These are phyloP conservation scores for Notolepis coatsorum DNA, from an alignment of 2,797 vertebrate species.

Conservation along the genomic window DNA sequence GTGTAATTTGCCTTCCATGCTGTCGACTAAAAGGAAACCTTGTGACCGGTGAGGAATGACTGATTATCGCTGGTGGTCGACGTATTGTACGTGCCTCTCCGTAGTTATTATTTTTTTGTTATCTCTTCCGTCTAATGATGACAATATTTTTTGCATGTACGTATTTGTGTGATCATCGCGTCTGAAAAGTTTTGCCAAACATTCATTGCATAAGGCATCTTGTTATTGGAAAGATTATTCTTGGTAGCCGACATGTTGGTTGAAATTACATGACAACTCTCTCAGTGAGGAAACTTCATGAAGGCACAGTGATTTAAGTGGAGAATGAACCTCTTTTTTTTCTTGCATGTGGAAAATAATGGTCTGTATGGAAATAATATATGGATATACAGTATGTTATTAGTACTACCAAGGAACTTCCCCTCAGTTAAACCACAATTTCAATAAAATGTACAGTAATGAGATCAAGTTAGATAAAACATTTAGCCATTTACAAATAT, in stretches of 20 bases:
- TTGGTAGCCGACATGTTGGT: conserved; percentile 71
- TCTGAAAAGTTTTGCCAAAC: conserved; percentile 87
- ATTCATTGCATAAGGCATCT: conserved; percentile 89
- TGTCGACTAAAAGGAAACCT: conserved; percentile 77
- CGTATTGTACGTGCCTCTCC: conserved; percentile 64
- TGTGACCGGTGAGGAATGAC: conserved; percentile 67
- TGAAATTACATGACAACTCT: no score
- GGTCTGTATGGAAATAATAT: conserved; percentile 67
- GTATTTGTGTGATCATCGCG: conserved; percentile 57
- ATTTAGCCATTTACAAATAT: conserved; percentile 87
- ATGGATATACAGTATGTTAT: conserved; percentile 41
- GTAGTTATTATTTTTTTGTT: conserved; percentile 41
- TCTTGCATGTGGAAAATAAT: conserved; percentile 76
- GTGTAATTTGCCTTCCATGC: conserved; percentile 94
- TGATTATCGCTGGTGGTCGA: conserved; percentile 50
- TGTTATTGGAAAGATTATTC: conserved; percentile 75
- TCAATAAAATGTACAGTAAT: conserved; percentile 82
- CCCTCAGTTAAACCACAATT: conserved; percentile 76
- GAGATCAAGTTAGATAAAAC: conserved; percentile 83
- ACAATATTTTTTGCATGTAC: conserved; percentile 46
- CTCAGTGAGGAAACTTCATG: conserved; percentile 86
- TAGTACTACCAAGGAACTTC: conserved; percentile 70
- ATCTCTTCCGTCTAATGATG: conserved; percentile 32
- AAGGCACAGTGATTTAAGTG: conserved; percentile 96
- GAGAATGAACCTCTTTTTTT: conserved; percentile 88